These are phyloP conservation scores for Macropis europaea DNA, from an alignment of 2,888 invertebrate genomes.

Conservation along the genomic window DNA sequence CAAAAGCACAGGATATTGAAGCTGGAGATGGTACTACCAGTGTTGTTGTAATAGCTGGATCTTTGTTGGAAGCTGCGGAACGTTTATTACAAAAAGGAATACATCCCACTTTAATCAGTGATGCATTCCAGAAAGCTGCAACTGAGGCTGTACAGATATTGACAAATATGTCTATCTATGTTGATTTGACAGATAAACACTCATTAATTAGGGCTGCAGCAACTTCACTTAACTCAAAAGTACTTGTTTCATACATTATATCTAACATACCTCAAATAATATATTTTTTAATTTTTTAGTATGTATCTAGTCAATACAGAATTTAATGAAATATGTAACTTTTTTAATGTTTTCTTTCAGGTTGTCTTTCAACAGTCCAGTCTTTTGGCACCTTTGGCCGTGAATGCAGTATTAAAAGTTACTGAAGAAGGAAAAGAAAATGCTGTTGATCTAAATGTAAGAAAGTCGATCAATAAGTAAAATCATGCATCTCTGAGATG, in stretches of 20 bases:
- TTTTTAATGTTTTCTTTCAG: conserved; percentile 76
- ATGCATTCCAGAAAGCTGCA: conserved; percentile 95
- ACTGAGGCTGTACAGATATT: conserved; percentile 89
- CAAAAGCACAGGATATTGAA: conserved; percentile 98
- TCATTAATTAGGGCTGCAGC: conserved; percentile 96
- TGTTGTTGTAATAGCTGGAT: conserved; percentile 98
- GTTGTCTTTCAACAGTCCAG: conserved; percentile 99
- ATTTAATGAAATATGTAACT: conserved; percentile 1
- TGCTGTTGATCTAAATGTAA: conserved; percentile 91
- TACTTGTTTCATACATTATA: conserved; percentile 60
- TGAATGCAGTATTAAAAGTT: conserved; percentile 96
- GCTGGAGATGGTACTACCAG: conserved; percentile 99
- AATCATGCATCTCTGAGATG: neutral
- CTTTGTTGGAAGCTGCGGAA: conserved; percentile 95
- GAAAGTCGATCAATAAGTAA: conserved; percentile 9
- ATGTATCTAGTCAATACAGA: neutral
- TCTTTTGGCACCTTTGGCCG: conserved; percentile 97
- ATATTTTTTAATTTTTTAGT: neutral
- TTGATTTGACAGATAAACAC: conserved; percentile 92
- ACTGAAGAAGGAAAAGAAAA: conserved; percentile 86
- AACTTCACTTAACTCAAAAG: conserved; percentile 98
- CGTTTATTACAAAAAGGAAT: conserved; percentile 96
- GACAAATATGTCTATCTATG: conserved; percentile 90
- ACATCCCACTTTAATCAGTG: conserved; percentile 98
- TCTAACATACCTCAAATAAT: neutral